A percentile compares a stretch with the other conserved stretches of the same genome.
Evolutionary conservation across 2,888 invertebrate species (phyloP).

Genomic region (Bimastos eiseni): DNA sequence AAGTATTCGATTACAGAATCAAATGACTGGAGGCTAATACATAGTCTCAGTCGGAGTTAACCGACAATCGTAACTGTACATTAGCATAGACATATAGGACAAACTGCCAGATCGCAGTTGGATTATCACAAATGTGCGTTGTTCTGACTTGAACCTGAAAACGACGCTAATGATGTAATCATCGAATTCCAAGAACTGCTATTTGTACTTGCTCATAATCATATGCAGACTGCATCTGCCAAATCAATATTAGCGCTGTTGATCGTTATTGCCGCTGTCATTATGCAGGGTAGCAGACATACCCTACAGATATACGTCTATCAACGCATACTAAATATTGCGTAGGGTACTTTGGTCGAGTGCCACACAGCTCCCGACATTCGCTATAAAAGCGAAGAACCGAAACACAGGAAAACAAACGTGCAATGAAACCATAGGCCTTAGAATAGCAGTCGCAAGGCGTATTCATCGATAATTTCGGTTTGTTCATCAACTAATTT

Average conservation of each 20-base stretch:
- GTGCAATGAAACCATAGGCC: too few relatives aligned
- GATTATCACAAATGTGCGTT: not conserved
- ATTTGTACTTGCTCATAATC: not conserved
- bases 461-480: too few relatives aligned
- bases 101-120: not conserved
- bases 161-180: not conserved
- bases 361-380: too few relatives aligned
- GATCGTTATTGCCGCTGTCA: not conserved
- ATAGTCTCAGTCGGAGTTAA: not conserved
- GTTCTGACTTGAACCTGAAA: not conserved
- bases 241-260: not conserved
- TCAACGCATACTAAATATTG: too few relatives aligned
- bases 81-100: not conserved
- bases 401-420: too few relatives aligned
- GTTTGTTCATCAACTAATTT: not conserved
- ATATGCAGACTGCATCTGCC: not conserved
- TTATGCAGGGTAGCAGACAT: not conserved
- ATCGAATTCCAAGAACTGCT: not conserved
- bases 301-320: too few relatives aligned
- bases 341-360: too few relatives aligned
- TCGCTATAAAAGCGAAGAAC: too few relatives aligned
- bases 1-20: constrained; percentile 2
- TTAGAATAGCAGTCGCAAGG: too few relatives aligned
- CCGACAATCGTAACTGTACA: not conserved
- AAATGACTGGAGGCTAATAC: not conserved